Conservation (phyloP, 2,113 vertebrate genomes). For the Tragelaphus buxtoni region DNA sequence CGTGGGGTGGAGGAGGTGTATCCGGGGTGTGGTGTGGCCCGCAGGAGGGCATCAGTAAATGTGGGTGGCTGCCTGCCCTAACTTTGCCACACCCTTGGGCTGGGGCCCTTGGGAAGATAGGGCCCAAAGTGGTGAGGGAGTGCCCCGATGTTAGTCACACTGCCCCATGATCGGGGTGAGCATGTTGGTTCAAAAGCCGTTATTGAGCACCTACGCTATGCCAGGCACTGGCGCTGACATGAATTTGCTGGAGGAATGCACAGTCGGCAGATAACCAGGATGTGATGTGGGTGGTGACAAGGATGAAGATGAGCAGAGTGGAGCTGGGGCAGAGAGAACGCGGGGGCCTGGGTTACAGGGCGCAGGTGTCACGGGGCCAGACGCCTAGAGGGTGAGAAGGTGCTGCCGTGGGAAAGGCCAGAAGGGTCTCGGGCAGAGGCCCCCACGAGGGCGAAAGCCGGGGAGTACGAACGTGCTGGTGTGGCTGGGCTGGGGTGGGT, state of each 20-base stretch:
- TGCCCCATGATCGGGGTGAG: background rate
- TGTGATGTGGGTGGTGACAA: background rate
- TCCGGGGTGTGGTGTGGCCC: too few relatives aligned
- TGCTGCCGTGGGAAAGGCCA: background rate
- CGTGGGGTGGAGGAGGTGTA: accelerated
- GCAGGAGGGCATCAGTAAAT: background rate
- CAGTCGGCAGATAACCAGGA: background rate
- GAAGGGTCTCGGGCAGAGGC: background rate
- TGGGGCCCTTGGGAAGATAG: background rate
- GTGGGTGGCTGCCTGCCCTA: background rate
- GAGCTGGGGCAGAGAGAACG: background rate
- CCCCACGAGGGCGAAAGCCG: background rate
- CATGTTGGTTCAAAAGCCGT: background rate
- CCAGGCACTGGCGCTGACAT: background rate
- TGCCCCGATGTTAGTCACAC: background rate
- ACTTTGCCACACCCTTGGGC: background rate
- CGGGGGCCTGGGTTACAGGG: background rate
- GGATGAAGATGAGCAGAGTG: background rate
- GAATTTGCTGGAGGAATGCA: background rate
- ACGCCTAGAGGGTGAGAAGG: background rate
- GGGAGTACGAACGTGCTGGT: background rate
- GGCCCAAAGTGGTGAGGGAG: background rate
- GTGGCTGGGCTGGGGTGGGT: background rate
- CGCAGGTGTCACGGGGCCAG: background rate
- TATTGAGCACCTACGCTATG: background rate